Evolutionary conservation across 2,113 vertebrate genomes (phyloP).

Genomic region (Hippocampus barbouri): DNA sequence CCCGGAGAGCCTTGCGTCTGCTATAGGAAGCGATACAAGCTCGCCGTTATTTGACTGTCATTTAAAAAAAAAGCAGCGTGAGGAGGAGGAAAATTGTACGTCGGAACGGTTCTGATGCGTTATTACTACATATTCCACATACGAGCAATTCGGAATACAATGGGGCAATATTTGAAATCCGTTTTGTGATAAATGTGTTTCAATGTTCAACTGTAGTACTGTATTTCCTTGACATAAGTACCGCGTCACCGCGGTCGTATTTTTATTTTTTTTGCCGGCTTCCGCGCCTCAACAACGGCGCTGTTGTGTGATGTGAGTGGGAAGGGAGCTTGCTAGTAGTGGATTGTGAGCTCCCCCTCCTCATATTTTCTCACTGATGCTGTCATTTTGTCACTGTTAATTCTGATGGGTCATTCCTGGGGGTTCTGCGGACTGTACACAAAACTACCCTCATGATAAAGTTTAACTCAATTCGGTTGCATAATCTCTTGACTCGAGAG

Average conservation of each 20-base stretch:
- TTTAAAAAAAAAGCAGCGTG: background rate
- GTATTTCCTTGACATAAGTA: background rate
- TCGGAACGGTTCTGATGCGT: background rate
- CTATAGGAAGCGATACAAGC: background rate
- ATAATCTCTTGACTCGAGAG: background rate
- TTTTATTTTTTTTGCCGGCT: conserved; percentile 3
- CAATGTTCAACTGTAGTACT: too few species aligned
- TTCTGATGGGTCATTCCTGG: background rate
- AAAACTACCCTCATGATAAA: background rate
- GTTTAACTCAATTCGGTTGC: too few species aligned
- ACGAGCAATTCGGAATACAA: background rate
- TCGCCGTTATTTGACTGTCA: background rate
- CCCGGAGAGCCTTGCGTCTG: background rate
- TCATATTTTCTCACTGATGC: conserved; percentile 14
- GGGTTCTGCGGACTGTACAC: background rate
- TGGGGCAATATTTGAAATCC: background rate
- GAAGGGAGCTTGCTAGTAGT: conserved; percentile 12
- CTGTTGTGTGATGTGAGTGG: conserved; percentile 15
- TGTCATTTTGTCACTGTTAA: background rate
- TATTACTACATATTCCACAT: background rate
- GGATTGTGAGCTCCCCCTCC: conserved; percentile 30
- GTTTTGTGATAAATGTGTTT: background rate
- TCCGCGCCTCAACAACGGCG: conserved; percentile 6
- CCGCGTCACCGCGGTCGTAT: conserved; percentile 2
- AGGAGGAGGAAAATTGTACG: too few species aligned